Evolutionary conservation across 23 tunicate genomes (phyloP), one percentile per base, ranked within the genome.

Genomic region (Trididemnum nubilum): DNA sequence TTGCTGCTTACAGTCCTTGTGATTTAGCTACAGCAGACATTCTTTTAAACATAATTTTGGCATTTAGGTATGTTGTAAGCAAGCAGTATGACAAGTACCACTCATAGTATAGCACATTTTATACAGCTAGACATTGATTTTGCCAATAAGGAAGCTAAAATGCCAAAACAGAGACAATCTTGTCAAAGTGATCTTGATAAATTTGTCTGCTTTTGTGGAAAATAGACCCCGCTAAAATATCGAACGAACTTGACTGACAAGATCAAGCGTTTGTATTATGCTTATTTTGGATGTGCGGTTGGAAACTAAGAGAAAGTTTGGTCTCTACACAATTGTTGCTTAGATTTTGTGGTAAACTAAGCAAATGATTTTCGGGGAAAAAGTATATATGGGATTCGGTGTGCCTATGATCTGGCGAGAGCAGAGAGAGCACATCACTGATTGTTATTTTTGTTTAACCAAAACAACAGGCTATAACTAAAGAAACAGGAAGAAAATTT

Each of bases 271-370:
- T 64, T 59, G 61, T 65, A 65, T 65, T 64, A 80, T 37, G 74
- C 73, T 19, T 80, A 80, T 30, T 80, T 80, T 35, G 84, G 84
- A 80, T 80, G 75, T 65, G 74, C 73, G 74, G 84, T 80, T 36
- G 84, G 84, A 35, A 75, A 80, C 49, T 75, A 80, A 80, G 84
- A 65, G n/a, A 80, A 80, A 65, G 74, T 5, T 64, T 80, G 74
- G 84, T 34, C 84, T 40, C 84, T 72, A 33, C 80, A 78, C 39
- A 0, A 26, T 60, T 78, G 82, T 60, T 78, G 82, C 72, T 30
- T 58, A 58, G 71, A 60, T 28, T 78, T 36, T 59, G 82, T 58
- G 33, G 5, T 18, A 73, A 40, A 40, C 79, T 73, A 12, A 73
- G 35, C 18, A 73, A 73, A 73, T 73, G 79, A 30, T 73, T 73